Conservation (phyloP, 2,888 invertebrate genomes). For the Oligia fasciuncula region DNA sequence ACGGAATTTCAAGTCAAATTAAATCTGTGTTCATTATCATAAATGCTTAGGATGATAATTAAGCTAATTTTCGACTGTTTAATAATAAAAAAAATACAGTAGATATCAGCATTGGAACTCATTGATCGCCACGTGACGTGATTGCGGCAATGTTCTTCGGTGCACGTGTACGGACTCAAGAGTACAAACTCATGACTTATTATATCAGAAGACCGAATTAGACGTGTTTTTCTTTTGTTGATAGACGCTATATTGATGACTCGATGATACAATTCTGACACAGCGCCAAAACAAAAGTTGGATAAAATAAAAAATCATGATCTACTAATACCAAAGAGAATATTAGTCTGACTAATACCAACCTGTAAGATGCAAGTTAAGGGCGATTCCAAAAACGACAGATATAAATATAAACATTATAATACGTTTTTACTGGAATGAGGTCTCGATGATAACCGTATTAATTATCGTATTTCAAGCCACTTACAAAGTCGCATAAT, state of each 20-base stretch:
- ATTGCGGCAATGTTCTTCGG: constrained; percentile 43
- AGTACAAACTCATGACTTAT: constrained; percentile 59
- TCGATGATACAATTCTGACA: constrained; percentile 41
- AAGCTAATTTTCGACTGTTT: constrained; percentile 9
- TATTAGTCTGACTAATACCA: too few relatives aligned
- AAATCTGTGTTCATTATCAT: constrained; percentile 45
- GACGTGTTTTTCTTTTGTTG: constrained; percentile 15
- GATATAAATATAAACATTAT: not conserved
- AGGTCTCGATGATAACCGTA: constrained; percentile 19
- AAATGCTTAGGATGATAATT: constrained; percentile 21
- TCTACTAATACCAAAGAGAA: not conserved
- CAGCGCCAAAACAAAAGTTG: constrained; percentile 29
- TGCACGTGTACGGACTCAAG: constrained; percentile 63
- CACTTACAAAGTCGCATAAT: not conserved
- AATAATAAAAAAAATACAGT: constrained; percentile 4
- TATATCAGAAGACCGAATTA: constrained; percentile 57
- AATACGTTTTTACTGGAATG: not conserved
- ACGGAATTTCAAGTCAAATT: constrained; percentile 36
- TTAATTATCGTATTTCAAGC: not conserved
- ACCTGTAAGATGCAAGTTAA: not conserved
- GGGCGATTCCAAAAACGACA: not conserved
- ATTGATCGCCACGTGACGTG: constrained; percentile 62
- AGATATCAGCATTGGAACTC: constrained; percentile 36
- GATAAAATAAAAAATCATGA: not conserved
- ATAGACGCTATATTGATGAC: constrained; percentile 19